phyloP scores from a whole-genome alignment of 2,113 vertebrate species.

The Glareola pratincola region DNA sequence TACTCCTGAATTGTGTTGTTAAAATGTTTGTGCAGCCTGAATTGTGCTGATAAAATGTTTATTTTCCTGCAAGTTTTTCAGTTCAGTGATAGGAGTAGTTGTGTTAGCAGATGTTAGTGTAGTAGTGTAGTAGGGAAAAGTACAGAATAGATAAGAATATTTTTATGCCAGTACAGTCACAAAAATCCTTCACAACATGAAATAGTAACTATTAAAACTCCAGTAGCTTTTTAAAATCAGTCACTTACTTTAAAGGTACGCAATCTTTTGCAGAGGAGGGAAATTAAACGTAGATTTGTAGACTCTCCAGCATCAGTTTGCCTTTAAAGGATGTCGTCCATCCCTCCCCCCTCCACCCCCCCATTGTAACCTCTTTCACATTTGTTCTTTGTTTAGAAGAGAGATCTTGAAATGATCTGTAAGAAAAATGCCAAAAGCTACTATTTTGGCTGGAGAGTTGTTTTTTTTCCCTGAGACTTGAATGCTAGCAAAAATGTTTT shows the following conservation, averaged over 20 bases:
- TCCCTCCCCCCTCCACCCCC: rapidly evolving
- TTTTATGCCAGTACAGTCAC: not conserved
- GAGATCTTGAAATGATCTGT: not conserved
- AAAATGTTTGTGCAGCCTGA: not conserved
- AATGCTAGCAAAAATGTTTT: not conserved
- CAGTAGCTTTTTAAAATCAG: not conserved
- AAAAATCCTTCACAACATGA: not conserved
- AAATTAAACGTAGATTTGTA: not conserved
- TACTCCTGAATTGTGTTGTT: not conserved
- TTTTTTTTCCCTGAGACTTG: not conserved
- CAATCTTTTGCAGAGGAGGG: not conserved
- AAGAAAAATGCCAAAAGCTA: not conserved
- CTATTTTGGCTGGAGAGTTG: not conserved
- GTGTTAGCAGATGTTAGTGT: not conserved
- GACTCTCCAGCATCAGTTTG: not conserved
- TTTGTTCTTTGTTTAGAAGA: not conserved
- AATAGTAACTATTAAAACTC: not conserved
- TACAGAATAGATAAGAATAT: not conserved
- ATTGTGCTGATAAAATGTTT: not conserved
- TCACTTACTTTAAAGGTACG: not conserved
- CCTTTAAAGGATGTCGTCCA: not conserved
- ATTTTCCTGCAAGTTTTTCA: not conserved
- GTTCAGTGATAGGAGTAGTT: not conserved
- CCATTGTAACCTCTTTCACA: not conserved
- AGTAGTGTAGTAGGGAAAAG: not conserved